A percentile compares a stretch with the other conserved stretches of the same genome.
phyloP scores from a whole-genome alignment of 2,888 invertebrate genomes.

The Athrips mouffetella region DNA sequence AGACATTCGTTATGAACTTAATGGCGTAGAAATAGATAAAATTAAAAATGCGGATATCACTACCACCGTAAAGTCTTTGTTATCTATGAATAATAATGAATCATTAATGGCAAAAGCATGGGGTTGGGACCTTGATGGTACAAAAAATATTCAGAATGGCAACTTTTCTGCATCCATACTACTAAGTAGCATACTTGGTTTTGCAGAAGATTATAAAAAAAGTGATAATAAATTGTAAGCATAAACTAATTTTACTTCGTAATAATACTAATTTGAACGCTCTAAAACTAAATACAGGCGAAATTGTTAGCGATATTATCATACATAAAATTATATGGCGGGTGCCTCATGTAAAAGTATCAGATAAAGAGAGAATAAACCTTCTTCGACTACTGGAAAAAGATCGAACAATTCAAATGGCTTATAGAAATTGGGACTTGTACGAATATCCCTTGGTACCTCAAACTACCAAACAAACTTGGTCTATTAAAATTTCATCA shows the following conservation, averaged over 20 bases:
- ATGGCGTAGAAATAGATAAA: constrained; percentile 22
- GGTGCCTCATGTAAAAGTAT: constrained; percentile 1
- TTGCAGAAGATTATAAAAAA: constrained; percentile 34
- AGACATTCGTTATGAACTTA: constrained; percentile 25
- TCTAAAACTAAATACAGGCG: constrained; percentile 19
- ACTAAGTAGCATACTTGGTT: constrained; percentile 14
- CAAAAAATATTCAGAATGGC: background rate
- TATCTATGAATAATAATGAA: constrained; percentile 31
- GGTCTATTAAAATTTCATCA: constrained; percentile 39
- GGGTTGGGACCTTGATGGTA: background rate
- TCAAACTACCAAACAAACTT: constrained; percentile 33
- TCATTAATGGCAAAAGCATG: background rate
- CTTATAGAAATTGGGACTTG: constrained; percentile 44
- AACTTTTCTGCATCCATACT: constrained; percentile 13
- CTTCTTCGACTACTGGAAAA: constrained; percentile 21
- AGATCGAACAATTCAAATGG: constrained; percentile 32
- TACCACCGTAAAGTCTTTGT: constrained; percentile 33
- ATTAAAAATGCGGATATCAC: constrained; percentile 22
- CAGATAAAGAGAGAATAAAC: constrained; percentile 9
- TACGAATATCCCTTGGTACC: constrained; percentile 46
- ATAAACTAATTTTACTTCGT: constrained; percentile 17
- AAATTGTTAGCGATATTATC: constrained; percentile 18
- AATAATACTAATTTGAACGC: constrained; percentile 18
- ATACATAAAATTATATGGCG: constrained; percentile 23
- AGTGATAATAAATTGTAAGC: constrained; percentile 36